Evolutionary conservation across 23 tunicate species (phyloP), one percentile per base, ranked within the genome.

Genomic region (Oikopleura dioica): DNA sequence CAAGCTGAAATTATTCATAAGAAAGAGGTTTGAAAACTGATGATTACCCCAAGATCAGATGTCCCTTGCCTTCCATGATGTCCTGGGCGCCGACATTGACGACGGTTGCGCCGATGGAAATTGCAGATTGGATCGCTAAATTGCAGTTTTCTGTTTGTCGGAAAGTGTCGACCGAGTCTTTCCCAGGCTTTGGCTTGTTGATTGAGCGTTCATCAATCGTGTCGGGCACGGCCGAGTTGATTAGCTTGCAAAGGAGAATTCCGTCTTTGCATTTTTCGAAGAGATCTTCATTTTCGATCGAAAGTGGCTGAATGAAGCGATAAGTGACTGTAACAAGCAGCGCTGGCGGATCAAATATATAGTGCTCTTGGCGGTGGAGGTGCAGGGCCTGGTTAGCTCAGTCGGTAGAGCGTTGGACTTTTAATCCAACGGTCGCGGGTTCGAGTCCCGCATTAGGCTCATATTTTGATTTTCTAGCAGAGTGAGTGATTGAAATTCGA

Each of bases 151-250:
- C 99, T 87, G 86, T 89, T 0, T 79, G 76, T 78, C 85, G 76
- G 77, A 83, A 89, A 31, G 84, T 79, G 38, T 80, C 68, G 0
- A 76, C 79, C 0, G 82, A 78, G 32, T 23, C 37, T 76, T 94
- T 86, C 1, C 81, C 58, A 35, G 82, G 78, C 32, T 83, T 94
- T 35, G 29, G 23, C 76, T 86, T 94, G 80, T 94, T 94, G 77
- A 94, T 94, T 1, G 89, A 81, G 69, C 99, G 76, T 36, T 94
- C 95, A 77, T 94, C 99, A 72, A 94, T 94, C 16, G 99, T 94
- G 37, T 86, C 99, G 4, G 85, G 82, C 35, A 68, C 78, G 24
- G 99, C 86, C 68, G 51, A 69, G 78, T 94, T 94, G 88, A 94
- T 83, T 81, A 94, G 69, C 79, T 94, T 94, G 55, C 99, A 63